phyloP scores from a whole-genome alignment of 2,113 vertebrate genomes.

The Marmota flaviventris region DNA sequence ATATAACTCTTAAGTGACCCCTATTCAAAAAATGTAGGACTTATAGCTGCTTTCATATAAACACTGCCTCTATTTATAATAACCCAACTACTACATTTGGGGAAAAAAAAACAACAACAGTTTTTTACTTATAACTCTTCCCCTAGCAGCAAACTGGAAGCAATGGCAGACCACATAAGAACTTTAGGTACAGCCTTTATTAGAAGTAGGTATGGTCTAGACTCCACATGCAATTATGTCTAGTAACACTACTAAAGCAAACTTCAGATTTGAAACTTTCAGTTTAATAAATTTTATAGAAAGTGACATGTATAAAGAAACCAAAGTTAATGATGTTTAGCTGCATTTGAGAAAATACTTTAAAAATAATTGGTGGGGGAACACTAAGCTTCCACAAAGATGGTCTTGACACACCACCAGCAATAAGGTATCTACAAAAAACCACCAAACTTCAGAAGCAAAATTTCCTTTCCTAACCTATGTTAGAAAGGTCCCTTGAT shows the following conservation, averaged over 20 bases:
- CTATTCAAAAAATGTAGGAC: neutral
- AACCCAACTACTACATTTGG: neutral
- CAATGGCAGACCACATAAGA: neutral
- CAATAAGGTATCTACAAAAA: neutral
- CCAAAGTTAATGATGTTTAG: neutral
- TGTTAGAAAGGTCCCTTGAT: neutral
- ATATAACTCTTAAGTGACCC: neutral
- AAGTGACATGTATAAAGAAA: slow-evolving; percentile 14
- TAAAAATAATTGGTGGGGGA: neutral
- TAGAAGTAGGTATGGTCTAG: neutral
- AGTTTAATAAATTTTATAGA: neutral
- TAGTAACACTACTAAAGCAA: slow-evolving; percentile 13
- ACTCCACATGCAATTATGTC: neutral
- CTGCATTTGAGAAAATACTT: neutral
- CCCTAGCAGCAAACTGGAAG: neutral
- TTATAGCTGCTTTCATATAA: neutral
- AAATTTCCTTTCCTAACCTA: slow-evolving; percentile 15
- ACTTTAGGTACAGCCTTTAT: neutral
- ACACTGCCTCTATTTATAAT: neutral
- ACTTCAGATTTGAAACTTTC: neutral
- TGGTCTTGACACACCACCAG: neutral
- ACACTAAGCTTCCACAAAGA: neutral
- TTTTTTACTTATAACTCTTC: neutral
- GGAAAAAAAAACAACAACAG: neutral
- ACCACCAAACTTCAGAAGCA: neutral